Conservation (phyloP, 2,113 vertebrate genomes). For the Brachypteracias leptosomus region DNA sequence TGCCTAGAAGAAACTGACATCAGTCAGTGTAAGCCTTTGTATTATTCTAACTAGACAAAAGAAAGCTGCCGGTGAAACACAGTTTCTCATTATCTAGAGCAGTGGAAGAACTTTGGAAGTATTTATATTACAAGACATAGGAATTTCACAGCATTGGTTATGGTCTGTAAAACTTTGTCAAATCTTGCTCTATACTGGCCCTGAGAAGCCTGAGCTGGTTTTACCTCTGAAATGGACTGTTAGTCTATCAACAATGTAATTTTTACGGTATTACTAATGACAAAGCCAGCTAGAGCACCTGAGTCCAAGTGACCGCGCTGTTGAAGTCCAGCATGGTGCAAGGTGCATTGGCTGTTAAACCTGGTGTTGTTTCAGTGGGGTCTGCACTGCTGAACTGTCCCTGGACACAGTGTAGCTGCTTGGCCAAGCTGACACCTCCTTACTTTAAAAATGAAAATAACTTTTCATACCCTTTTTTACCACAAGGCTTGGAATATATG, state of each 20-base stretch:
- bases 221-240: not conserved
- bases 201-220: not conserved
- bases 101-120: not conserved
- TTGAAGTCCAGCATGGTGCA: not conserved
- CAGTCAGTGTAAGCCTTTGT: not conserved
- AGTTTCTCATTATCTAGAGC: not conserved
- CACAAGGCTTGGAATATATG: not conserved
- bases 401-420: not conserved
- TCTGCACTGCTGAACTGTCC: not conserved
- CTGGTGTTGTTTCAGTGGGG: not conserved
- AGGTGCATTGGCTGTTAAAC: not conserved
- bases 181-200: not conserved
- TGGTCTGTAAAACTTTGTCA: not conserved
- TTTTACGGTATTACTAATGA: not conserved
- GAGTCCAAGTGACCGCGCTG: not conserved
- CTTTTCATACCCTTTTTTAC: not conserved
- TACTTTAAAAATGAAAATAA: not conserved
- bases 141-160: not conserved
- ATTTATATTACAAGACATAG: accelerated
- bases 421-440: not conserved
- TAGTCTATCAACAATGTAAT: not conserved
- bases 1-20: not conserved
- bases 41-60: not conserved
- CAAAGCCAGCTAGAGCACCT: not conserved
- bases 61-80: not conserved